A percentile compares a stretch with the other conserved stretches of the same genome.
These are phyloP conservation scores for Aphaenogaster floridana DNA, from an alignment of 1,140 invertebrate genomes.

Conservation along the genomic window DNA sequence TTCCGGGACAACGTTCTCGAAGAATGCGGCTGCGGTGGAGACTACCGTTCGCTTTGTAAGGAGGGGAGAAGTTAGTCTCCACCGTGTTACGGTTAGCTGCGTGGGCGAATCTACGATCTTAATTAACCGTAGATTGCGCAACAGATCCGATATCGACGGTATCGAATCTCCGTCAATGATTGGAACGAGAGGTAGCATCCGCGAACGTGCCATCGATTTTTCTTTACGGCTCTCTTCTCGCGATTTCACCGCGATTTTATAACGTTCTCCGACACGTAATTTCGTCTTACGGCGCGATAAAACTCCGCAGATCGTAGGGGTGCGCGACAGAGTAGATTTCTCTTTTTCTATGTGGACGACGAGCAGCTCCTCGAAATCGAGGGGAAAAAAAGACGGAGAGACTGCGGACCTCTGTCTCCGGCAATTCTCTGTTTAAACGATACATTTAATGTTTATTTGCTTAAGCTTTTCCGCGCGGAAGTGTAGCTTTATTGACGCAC, in stretches of 20 bases:
- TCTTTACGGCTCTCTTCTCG: slow-evolving; percentile 52
- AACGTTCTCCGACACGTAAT: slow-evolving; percentile 78
- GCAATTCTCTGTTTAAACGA: slow-evolving; percentile 37
- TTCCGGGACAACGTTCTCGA: slow-evolving; percentile 23
- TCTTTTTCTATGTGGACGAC: slow-evolving; percentile 13
- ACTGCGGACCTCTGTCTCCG: slow-evolving; percentile 26
- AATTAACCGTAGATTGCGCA: slow-evolving; percentile 61
- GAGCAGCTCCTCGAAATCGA: slow-evolving; percentile 29
- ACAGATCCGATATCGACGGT: slow-evolving; percentile 32
- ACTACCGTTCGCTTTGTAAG: slow-evolving; percentile 3
- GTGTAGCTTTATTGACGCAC: slow-evolving; percentile 40
- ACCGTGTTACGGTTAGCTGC: slow-evolving; percentile 37
- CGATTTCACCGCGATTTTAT: slow-evolving; percentile 76
- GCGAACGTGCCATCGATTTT: slow-evolving; percentile 74
- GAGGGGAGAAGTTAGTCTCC: slow-evolving; percentile 26
- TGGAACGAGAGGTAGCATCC: slow-evolving; percentile 17
- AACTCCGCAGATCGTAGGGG: slow-evolving; percentile 63
- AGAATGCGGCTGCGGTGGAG: background rate
- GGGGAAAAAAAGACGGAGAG: slow-evolving; percentile 22
- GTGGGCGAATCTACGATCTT: slow-evolving; percentile 44
- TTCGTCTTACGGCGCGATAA: slow-evolving; percentile 81
- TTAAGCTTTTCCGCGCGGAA: slow-evolving; percentile 41
- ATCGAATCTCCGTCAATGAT: slow-evolving; percentile 46
- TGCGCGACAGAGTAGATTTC: background rate
- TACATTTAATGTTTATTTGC: slow-evolving; percentile 53